phyloP scores from a whole-genome alignment of 1,140 invertebrate species.

The Drosophila sechellia region DNA sequence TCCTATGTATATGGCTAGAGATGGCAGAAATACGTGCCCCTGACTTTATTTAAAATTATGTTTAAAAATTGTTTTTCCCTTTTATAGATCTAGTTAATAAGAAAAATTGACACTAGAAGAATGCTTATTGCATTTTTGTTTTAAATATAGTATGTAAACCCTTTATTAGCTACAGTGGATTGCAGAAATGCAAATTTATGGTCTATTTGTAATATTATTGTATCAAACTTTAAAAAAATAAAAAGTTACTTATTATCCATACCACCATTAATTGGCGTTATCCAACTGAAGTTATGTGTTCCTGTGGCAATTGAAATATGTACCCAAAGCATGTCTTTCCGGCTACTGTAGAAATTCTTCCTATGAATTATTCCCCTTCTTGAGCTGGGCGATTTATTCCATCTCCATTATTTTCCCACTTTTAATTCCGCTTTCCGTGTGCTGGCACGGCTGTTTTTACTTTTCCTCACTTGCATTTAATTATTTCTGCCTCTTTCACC shows the following conservation, averaged over 20 bases:
- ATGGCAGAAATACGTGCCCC: slow-evolving; percentile 38
- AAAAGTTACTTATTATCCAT: background rate
- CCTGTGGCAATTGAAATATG: slow-evolving; percentile 15
- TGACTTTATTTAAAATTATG: background rate
- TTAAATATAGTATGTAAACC: no score
- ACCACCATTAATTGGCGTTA: slow-evolving; percentile 2
- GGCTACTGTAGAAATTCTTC: slow-evolving; percentile 26
- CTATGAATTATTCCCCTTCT: slow-evolving; percentile 37
- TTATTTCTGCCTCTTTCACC: slow-evolving; percentile 46
- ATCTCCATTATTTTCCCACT: slow-evolving; percentile 41
- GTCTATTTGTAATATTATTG: no score
- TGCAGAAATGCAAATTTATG: no score
- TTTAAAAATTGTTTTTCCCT: background rate
- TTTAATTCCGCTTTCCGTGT: slow-evolving; percentile 37
- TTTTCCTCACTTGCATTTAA: slow-evolving; percentile 55
- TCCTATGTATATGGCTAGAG: slow-evolving; percentile 40
- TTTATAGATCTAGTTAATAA: background rate
- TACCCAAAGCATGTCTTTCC: slow-evolving; percentile 23
- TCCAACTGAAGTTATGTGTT: slow-evolving; percentile 15
- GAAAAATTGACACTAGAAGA: no score
- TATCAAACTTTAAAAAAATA: background rate
- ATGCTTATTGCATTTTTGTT: no score
- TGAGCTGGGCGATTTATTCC: slow-evolving; percentile 47
- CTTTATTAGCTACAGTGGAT: no score
- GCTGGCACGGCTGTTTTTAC: slow-evolving; percentile 34